phyloP scores from a whole-genome alignment of 2,113 vertebrate genomes.

The Falco punctatus region DNA sequence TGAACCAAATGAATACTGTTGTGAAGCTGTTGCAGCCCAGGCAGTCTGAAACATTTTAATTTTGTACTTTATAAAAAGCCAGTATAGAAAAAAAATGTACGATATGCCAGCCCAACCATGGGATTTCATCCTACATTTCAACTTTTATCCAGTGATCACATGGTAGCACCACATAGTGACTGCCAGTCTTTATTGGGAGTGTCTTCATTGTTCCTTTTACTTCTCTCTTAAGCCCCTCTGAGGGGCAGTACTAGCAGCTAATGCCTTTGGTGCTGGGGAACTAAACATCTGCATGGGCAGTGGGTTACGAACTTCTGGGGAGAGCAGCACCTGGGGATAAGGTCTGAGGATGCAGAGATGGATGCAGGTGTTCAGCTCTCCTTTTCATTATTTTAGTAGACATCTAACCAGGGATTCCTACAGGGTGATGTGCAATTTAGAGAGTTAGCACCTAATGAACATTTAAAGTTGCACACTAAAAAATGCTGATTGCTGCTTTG shows the following conservation, averaged over 20 bases:
- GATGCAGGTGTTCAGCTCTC: background rate
- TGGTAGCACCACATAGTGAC: background rate
- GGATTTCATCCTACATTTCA: constrained; percentile 44
- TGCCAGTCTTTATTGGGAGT: background rate
- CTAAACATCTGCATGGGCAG: background rate
- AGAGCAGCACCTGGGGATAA: background rate
- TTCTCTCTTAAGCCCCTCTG: background rate
- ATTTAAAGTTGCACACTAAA: background rate
- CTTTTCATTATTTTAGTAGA: background rate
- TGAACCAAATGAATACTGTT: background rate
- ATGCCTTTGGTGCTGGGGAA: background rate
- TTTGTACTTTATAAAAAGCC: constrained; percentile 33
- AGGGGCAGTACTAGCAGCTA: background rate
- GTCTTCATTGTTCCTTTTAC: background rate
- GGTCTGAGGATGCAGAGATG: background rate
- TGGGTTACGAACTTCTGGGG: background rate
- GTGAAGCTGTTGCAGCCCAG: constrained; percentile 15
- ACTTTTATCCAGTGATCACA: background rate
- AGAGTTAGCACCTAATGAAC: background rate
- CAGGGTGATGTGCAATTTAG: background rate
- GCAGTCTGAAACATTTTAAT: constrained; percentile 10
- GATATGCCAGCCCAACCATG: background rate
- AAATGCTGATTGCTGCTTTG: background rate
- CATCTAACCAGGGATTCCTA: background rate
- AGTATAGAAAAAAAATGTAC: background rate